phyloP scores from a whole-genome alignment of 2,888 invertebrate species.

The Dolomedes plantarius region DNA sequence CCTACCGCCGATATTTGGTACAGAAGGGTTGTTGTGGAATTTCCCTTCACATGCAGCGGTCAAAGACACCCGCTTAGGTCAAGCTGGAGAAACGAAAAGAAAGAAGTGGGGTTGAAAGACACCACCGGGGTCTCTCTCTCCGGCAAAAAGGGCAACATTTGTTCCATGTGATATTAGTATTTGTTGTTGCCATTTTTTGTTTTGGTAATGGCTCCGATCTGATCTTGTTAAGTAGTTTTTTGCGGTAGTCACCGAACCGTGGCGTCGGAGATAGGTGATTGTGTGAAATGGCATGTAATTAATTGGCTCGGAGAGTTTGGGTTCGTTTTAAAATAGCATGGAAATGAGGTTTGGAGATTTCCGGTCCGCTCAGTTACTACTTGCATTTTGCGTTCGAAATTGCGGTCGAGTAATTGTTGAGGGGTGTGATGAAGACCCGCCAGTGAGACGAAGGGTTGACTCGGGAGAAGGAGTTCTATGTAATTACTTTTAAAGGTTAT shows the following conservation, averaged over 20 bases:
- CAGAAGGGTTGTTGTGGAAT: conserved; percentile 44
- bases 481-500: too few species aligned
- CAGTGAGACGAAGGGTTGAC: too few species aligned
- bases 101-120: conserved; percentile 1
- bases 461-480: too few species aligned
- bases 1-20: conserved; percentile 38
- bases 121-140: conserved; percentile 1
- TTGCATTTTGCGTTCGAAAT: too few species aligned
- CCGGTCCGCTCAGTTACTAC: too few species aligned
- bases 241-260: not conserved
- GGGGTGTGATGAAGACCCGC: too few species aligned
- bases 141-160: not conserved
- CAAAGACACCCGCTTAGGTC: conserved; percentile 55
- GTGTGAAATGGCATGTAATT: too few species aligned
- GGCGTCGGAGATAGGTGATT: not conserved
- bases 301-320: too few species aligned
- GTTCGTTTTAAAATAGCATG: too few species aligned
- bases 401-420: too few species aligned
- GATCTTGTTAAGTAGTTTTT: not conserved
- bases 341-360: too few species aligned
- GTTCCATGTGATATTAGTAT: not conserved
- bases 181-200: not conserved
- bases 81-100: not conserved
- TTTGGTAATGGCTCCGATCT: not conserved
- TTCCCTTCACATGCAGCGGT: conserved; percentile 55